Evolutionary conservation across 2,888 invertebrate genomes (phyloP), one percentile per base, ranked within the genome.

Genomic region (Eupeodes latifasciatus): DNA sequence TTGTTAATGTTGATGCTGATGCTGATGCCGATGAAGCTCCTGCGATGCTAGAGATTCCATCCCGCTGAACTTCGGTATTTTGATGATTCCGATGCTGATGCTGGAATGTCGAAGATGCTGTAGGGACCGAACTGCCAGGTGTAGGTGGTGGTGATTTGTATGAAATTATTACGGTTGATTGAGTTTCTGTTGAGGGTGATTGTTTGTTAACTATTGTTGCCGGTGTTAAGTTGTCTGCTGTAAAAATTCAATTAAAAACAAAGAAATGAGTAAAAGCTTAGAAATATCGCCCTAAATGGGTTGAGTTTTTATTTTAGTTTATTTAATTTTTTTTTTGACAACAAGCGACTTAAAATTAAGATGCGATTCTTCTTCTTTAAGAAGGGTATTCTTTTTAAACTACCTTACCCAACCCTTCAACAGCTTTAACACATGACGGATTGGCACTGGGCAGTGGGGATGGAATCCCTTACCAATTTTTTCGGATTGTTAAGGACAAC

Each of bases 91-190:
- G 81, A 77, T 77, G 78, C 55, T 57, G 85, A 36, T 77, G 77
- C 40, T 79, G 81, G 40, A 69, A 49, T 74, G 59, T 53, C 82
- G 85, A 36, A 75, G 85, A 69, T 81, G 27, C 27, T 27, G 27
- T 27, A 27, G 90, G 47, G 57, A 81, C 79, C 78, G 71, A 81
- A 74, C 90, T 71, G 90, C 91, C 92, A 91, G 92, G 92, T 92
- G 93, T 92, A 91, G 92, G 92, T 89, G 93, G 93, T 90, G 93
- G 93, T 92, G 93, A 92, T 92, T 92, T 93, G 92, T 92, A 93
- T 91, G 93, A 93, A 92, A 93, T 93, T 93, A 93, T 93, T 91
- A 93, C 93, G 92, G 93, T 93, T 93, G 93, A 92, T 92, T 93
- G 93, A 90, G 92, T 93, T 92, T 93, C 93, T 90, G 91, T 90